Conservation (phyloP, 2,113 vertebrate species). For the Anoplopoma fimbria region DNA sequence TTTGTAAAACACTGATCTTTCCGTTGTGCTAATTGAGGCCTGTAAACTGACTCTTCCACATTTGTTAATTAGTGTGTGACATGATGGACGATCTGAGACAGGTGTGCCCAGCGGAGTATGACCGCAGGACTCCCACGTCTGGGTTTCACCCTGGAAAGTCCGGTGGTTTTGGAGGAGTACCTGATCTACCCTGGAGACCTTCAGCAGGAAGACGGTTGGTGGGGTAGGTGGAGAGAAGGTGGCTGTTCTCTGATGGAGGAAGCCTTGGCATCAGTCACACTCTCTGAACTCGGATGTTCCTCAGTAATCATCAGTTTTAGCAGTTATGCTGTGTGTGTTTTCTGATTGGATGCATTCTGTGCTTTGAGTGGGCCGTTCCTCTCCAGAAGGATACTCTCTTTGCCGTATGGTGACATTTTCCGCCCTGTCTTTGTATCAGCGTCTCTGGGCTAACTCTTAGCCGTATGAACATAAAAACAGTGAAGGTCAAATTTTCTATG, state of each 20-base stretch:
- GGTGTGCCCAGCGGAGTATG: constrained; percentile 64
- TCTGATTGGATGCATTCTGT: neutral
- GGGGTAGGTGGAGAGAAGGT: neutral
- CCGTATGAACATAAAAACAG: too few relatives aligned
- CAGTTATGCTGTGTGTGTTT: neutral
- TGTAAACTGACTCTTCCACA: constrained; percentile 26
- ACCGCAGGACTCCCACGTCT: constrained; percentile 32
- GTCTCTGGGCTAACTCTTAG: neutral
- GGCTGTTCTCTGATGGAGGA: neutral
- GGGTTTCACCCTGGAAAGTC: constrained; percentile 80
- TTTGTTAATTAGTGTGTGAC: constrained; percentile 39
- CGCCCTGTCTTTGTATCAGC: too few relatives aligned
- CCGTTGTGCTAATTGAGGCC: neutral
- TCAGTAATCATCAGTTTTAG: neutral
- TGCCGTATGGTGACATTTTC: too few relatives aligned
- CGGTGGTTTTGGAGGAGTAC: constrained; percentile 72
- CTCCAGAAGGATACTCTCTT: too few relatives aligned
- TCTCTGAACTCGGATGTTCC: neutral
- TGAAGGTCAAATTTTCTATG: too few relatives aligned
- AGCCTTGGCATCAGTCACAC: neutral
- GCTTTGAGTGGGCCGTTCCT: neutral
- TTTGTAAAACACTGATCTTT: neutral
- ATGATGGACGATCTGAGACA: constrained; percentile 63
- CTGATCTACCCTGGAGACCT: constrained; percentile 65
- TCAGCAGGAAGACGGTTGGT: neutral